Conservation (phyloP, 2,113 vertebrate species). For the Oceanodroma tethys region DNA sequence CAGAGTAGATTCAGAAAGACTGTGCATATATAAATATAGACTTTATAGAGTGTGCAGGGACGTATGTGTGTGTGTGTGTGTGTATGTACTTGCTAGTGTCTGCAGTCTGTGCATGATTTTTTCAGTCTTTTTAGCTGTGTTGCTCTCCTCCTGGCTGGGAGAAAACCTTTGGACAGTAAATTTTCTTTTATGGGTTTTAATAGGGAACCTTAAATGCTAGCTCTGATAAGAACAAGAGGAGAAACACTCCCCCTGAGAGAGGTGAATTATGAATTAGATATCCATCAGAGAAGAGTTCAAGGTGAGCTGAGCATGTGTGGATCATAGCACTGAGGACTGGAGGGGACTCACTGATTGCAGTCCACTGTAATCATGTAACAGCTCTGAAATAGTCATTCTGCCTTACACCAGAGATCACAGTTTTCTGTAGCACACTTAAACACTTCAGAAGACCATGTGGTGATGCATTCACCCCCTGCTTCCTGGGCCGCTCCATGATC, state of each 20-base stretch:
- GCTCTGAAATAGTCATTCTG: neutral
- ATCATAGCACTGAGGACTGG: neutral
- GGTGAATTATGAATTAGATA: neutral
- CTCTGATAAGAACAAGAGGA: neutral
- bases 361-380: neutral
- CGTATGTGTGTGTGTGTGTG: rapidly evolving
- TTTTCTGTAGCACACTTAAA: neutral
- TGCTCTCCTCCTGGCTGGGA: neutral
- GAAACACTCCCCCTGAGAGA: neutral
- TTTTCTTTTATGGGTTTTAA: neutral
- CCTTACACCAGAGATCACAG: neutral
- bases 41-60: neutral
- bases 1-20: neutral
- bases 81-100: neutral
- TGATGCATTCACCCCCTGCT: no score
- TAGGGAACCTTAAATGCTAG: neutral
- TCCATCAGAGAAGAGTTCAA: neutral
- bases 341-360: neutral
- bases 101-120: neutral
- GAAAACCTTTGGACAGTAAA: neutral
- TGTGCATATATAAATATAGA: neutral
- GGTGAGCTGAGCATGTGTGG: neutral
- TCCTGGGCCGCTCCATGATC: no score
- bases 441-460: neutral
- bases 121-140: neutral